Evolutionary conservation across 2,797 vertebrate genomes (phyloP).

Genomic region (Eurystomus glaucurus): DNA sequence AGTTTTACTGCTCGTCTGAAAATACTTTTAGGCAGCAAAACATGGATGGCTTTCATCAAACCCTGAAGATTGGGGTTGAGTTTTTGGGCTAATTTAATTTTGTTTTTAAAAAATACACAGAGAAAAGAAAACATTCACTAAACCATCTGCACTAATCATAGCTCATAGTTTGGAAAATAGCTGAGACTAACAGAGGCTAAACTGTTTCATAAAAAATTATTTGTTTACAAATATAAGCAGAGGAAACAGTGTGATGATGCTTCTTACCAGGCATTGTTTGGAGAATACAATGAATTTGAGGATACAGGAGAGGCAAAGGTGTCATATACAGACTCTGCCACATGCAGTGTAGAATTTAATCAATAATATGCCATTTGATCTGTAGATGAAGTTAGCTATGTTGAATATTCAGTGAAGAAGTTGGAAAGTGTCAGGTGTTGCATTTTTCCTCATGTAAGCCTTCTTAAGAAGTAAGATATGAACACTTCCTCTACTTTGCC

Average conservation of each 20-base stretch:
- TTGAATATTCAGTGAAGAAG: neutral
- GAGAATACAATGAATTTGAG: neutral
- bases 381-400: neutral
- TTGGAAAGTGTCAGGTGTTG: neutral
- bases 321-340: neutral
- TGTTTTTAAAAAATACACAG: neutral
- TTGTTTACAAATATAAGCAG: neutral
- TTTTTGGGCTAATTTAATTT: neutral
- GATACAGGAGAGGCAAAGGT: neutral
- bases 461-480: neutral
- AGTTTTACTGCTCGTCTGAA: conserved; percentile 48
- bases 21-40: conserved; percentile 39
- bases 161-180: neutral
- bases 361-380: neutral
- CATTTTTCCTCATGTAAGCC: neutral
- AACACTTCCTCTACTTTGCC: neutral
- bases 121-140: neutral
- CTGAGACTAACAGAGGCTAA: neutral
- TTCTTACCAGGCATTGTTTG: neutral
- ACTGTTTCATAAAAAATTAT: neutral
- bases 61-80: neutral
- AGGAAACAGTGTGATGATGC: neutral
- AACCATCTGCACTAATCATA: neutral
- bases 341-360: neutral
- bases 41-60: neutral